Conservation (phyloP, 2,113 vertebrate species). For the Nerophis ophidion region DNA sequence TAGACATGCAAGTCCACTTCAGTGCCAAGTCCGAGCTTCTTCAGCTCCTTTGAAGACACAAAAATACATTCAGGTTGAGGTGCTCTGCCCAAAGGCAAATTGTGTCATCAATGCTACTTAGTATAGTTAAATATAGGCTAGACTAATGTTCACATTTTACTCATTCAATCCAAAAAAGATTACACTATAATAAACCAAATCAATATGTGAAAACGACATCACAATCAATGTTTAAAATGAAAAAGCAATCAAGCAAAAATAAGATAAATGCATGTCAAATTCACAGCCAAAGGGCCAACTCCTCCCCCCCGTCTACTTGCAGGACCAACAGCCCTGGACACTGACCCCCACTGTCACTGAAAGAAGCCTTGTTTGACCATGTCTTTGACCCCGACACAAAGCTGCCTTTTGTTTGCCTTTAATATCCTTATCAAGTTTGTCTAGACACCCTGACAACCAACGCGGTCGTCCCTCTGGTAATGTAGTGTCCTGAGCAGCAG, state of each 20-base stretch:
- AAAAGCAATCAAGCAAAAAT: slow-evolving; percentile 7
- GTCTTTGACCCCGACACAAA: slow-evolving; percentile 55
- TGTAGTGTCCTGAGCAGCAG: neutral
- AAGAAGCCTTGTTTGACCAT: slow-evolving; percentile 55
- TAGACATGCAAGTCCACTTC: slow-evolving; percentile 84
- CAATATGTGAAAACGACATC: neutral
- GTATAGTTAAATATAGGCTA: too few relatives aligned
- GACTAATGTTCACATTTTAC: too few relatives aligned
- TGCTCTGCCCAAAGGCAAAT: neutral
- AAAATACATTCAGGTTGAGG: neutral
- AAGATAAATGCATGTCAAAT: slow-evolving; percentile 36
- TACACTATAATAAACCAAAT: neutral
- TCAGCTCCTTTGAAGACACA: slow-evolving; percentile 76
- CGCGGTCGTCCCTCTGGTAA: slow-evolving; percentile 37
- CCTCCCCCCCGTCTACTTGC: slow-evolving; percentile 37
- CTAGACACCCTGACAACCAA: slow-evolving; percentile 70
- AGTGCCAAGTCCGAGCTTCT: slow-evolving; percentile 85
- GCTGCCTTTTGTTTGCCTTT: slow-evolving; percentile 64
- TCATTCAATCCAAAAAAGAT: too few relatives aligned
- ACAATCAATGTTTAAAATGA: slow-evolving; percentile 21
- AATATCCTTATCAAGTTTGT: slow-evolving; percentile 73
- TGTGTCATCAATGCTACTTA: too few relatives aligned
- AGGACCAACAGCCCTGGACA: slow-evolving; percentile 37
- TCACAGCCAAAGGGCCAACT: slow-evolving; percentile 21
- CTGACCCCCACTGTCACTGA: slow-evolving; percentile 48